phyloP scores from a whole-genome alignment of 2,113 vertebrate genomes.

The Okapia johnstoni region DNA sequence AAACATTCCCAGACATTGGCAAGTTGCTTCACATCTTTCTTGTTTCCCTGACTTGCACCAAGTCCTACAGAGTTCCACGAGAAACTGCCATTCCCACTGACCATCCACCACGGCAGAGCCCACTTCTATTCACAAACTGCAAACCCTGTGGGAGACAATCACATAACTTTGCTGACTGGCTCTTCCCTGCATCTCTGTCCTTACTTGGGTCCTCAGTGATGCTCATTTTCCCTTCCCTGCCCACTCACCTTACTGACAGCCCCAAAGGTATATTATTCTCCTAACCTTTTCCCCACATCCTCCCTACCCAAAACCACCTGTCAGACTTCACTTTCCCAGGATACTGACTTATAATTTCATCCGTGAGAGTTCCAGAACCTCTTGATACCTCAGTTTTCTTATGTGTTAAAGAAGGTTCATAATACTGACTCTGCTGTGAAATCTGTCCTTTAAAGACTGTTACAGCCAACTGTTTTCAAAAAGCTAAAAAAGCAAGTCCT shows the following conservation, averaged over 20 bases:
- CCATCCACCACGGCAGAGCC: not conserved
- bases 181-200: not conserved
- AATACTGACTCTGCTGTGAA: not conserved
- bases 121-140: not conserved
- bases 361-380: not conserved
- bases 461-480: not conserved
- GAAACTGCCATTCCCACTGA: not conserved
- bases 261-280: not conserved
- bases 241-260: not conserved
- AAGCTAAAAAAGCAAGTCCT: not conserved
- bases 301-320: not conserved
- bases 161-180: not conserved
- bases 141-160: not conserved
- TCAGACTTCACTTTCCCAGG: not conserved
- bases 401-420: not conserved
- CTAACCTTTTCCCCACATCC: not conserved
- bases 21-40: not conserved
- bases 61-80: not conserved
- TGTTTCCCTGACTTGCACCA: not conserved
- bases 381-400: not conserved
- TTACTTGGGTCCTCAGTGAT: not conserved
- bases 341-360: not conserved
- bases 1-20: not conserved
- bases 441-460: not conserved
- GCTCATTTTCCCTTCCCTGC: not conserved